Base-by-base conservation (phyloP, 2,113 vertebrate genomes). In the Tragulus kanchil region DNA sequence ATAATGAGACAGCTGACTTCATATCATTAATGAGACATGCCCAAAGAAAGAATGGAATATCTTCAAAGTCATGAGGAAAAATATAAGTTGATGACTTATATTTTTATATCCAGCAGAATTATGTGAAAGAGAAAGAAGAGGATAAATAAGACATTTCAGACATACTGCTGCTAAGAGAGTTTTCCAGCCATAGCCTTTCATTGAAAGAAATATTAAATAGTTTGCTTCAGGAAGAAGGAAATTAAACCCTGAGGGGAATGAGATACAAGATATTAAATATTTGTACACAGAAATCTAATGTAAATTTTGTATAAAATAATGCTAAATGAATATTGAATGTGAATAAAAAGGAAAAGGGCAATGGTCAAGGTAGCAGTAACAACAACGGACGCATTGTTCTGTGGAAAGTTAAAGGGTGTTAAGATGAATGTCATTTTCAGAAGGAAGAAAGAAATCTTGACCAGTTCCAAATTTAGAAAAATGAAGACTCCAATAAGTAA, bases 241-340 rank as follows among this genome's bases (percentile, higher is more conserved):
- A 58, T 59, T 59, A 88, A 88, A 59, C 23, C 11, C 15, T 36
- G 11, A 59, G 16, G n/a, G 16, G 21, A 77, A 1, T 77, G 21
- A 82, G 58, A 65, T 71, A 62, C 7, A 69, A 83, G 52, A 75
- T 73, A 31, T 85, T 78, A 85, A 78, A 62, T 79, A 85, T 23
- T 25, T 31, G 3, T 26, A 1, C 62, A 8, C 3, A 71, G 23
- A 87, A 84, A 83, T n/a, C 52, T 48, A 82, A 62, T n/a, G 48
- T 78, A 69, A 84, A 50, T 21, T 50, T 54, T 85, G 86, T 23
- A 52, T 67, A 96, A 90, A 84, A 50, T 58, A 89, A 92, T 65
- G 52, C 19, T 62, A 67, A 62, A 81, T 8, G 93, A 82, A 90
- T n/a, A 69, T 19, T 56, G 21, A 19, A 2, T 78, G 48, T 79